These are phyloP conservation scores for Pseudopipra pipra DNA, from an alignment of 2,113 vertebrate species.

Conservation along the genomic window DNA sequence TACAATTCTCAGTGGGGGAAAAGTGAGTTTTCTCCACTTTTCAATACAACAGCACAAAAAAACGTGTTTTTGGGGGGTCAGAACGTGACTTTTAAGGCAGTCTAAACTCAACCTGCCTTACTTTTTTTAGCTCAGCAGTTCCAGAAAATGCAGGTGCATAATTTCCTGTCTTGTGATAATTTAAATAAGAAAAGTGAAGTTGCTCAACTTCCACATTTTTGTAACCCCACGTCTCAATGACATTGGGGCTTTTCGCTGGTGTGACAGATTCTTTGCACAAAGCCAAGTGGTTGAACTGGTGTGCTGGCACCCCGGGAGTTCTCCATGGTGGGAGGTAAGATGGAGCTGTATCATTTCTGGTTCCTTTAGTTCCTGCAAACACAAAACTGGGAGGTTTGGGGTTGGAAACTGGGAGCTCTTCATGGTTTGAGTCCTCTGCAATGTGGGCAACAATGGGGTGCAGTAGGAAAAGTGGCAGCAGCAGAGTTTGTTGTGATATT, in stretches of 20 bases:
- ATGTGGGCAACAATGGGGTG: rapidly evolving
- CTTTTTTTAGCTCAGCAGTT: neutral
- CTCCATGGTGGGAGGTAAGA: neutral
- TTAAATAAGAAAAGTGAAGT: neutral
- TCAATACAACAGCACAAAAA: neutral
- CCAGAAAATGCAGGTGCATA: neutral
- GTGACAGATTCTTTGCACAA: neutral
- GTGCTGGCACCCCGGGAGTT: rapidly evolving
- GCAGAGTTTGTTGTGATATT: too few relatives aligned
- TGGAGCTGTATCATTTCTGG: rapidly evolving
- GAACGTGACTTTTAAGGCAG: rapidly evolving
- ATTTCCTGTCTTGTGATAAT: neutral
- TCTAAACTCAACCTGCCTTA: neutral
- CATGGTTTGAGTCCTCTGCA: neutral
- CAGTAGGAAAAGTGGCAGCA: neutral
- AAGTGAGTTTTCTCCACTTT: neutral
- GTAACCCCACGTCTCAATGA: neutral
- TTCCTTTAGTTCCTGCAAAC: rapidly evolving
- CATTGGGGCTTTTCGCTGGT: neutral
- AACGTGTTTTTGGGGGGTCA: rapidly evolving
- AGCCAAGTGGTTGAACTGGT: neutral
- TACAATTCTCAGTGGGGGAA: too few relatives aligned
- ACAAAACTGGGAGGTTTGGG: rapidly evolving
- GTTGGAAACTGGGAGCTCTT: neutral
- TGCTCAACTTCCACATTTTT: constrained; percentile 31